A percentile compares a stretch with the other conserved stretches of the same genome.
Conservation (phyloP, 2,113 vertebrate genomes). For the Nibea albiflora region DNA sequence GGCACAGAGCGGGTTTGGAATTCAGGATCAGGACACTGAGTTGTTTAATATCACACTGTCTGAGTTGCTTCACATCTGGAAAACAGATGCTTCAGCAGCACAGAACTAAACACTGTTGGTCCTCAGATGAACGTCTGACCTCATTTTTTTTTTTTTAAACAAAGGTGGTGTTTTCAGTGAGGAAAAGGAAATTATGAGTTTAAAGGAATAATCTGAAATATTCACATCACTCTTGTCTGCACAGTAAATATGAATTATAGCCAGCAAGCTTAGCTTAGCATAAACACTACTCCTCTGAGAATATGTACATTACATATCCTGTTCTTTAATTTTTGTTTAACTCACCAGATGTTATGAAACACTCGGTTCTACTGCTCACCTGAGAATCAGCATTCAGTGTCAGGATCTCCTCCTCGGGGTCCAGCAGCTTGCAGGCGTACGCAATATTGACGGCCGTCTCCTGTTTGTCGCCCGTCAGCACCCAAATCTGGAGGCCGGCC, state of each 20-base stretch:
- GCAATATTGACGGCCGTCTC: conserved; percentile 98
- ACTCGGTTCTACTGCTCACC: conserved; percentile 72
- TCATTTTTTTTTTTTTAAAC: neutral
- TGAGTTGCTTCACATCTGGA: conserved; percentile 63
- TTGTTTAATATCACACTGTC: conserved; percentile 14
- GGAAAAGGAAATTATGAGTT: neutral
- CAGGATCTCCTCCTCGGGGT: conserved; percentile 93
- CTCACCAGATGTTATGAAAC: neutral
- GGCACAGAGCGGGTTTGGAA: neutral
- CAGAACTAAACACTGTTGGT: neutral
- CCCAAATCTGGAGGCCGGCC: conserved; percentile 97
- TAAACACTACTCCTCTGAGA: neutral
- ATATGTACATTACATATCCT: neutral
- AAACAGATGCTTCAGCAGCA: conserved; percentile 38
- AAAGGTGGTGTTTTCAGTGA: neutral
- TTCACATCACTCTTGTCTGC: neutral
- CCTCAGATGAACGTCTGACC: neutral
- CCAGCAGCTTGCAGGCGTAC: conserved; percentile 95
- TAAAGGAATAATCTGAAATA: neutral
- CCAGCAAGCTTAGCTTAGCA: neutral
- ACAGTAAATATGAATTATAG: neutral
- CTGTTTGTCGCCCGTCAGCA: conserved; percentile 98
- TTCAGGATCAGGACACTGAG: conserved; percentile 21
- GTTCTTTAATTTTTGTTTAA: too few species aligned
- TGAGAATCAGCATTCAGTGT: conserved; percentile 94